A percentile compares a stretch with the other conserved stretches of the same genome.
Conservation (phyloP, 2,888 invertebrate species). For the Xiphydria camelus region DNA sequence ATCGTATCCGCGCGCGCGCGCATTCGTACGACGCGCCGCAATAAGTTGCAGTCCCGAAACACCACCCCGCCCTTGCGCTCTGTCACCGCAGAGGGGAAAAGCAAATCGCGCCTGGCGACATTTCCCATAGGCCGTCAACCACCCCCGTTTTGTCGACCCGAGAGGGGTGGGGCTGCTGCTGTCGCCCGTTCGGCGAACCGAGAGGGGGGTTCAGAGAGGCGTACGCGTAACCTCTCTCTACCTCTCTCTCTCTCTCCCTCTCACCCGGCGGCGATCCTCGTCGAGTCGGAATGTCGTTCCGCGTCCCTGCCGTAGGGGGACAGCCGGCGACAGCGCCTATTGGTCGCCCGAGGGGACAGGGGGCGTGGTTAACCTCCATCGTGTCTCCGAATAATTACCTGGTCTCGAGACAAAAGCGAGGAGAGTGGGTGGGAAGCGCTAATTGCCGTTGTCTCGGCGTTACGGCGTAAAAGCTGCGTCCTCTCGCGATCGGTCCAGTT, state of each 20-base stretch:
- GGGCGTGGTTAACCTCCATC: constrained; percentile 56
- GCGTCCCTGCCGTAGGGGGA: constrained; percentile 24
- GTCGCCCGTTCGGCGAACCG: constrained; percentile 23
- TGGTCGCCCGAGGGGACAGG: constrained; percentile 51
- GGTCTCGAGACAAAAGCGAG: constrained; percentile 13
- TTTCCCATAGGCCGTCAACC: constrained; percentile 34
- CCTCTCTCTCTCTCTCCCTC: not conserved
- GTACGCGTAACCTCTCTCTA: constrained; percentile 4
- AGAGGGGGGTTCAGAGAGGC: constrained; percentile 7
- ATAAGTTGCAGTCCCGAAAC: too few relatives aligned
- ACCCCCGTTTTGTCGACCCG: constrained; percentile 18
- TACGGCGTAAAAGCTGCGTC: too few relatives aligned
- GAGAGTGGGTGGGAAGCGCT: too few relatives aligned
- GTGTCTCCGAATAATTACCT: constrained; percentile 46
- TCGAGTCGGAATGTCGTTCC: constrained; percentile 47
- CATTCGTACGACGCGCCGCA: too few relatives aligned
- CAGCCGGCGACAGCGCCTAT: constrained; percentile 47
- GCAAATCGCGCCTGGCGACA: not conserved
- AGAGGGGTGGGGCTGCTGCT: constrained; percentile 9
- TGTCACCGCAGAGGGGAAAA: too few relatives aligned
- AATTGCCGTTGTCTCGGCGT: too few relatives aligned
- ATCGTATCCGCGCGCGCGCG: too few relatives aligned
- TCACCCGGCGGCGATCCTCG: constrained; percentile 25
- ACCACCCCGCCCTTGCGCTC: too few relatives aligned
- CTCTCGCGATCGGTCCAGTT: too few relatives aligned